phyloP scores from a whole-genome alignment of 2,888 invertebrate species.

The Chironomus riparius region DNA sequence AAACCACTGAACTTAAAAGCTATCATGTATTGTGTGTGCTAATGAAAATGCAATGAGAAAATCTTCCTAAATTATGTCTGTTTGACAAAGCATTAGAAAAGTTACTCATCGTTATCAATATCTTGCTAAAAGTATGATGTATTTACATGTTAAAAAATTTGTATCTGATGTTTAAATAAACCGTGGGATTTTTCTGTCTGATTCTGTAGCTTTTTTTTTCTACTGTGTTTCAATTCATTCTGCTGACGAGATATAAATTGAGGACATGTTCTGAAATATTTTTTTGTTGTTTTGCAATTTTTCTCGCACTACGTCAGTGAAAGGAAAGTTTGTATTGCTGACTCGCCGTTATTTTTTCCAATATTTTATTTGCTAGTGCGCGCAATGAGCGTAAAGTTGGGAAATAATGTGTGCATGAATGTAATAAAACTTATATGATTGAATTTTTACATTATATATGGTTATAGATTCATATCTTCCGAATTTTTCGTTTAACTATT shows the following conservation, averaged over 20 bases:
- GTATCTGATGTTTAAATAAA: slow-evolving; percentile 17
- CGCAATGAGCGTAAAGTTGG: background rate
- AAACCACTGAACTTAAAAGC: no score
- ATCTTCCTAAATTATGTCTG: no score
- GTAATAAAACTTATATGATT: slow-evolving; percentile 10
- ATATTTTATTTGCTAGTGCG: slow-evolving; percentile 4
- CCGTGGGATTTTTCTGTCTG: background rate
- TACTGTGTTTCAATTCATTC: background rate
- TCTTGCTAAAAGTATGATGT: no score
- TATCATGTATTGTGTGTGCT: no score
- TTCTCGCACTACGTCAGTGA: background rate
- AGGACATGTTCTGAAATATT: background rate
- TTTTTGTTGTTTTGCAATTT: no score
- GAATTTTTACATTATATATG: background rate
- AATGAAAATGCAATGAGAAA: no score
- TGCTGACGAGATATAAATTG: slow-evolving; percentile 22
- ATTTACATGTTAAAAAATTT: background rate
- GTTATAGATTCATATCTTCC: background rate
- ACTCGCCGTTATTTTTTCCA: slow-evolving; percentile 3
- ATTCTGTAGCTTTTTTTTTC: background rate
- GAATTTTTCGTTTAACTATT: no score
- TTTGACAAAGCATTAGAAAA: no score
- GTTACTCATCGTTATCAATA: no score
- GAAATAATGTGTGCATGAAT: slow-evolving; percentile 2
- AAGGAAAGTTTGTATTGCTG: background rate